phyloP scores from a whole-genome alignment of 2,113 vertebrate species.

The Trochalopteron elliotii region DNA sequence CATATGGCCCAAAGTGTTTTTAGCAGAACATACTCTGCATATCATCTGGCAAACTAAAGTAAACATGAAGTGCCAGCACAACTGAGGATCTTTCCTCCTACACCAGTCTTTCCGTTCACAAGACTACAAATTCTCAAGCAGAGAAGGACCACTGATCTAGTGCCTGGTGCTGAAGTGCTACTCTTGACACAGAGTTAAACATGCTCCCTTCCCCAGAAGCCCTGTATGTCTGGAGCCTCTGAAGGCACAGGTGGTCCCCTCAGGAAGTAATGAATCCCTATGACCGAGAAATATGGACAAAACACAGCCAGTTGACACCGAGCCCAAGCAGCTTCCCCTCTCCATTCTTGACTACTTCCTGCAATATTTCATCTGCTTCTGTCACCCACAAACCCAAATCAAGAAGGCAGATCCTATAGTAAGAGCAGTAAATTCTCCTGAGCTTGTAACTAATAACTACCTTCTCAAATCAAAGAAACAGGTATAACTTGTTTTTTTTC shows the following conservation, averaged over 20 bases:
- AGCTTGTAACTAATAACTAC: not conserved
- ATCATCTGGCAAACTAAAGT: not conserved
- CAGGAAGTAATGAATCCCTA: not conserved
- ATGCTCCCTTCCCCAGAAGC: not conserved
- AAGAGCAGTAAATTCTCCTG: not conserved
- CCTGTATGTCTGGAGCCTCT: not conserved
- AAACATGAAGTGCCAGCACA: not conserved
- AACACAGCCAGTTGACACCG: fast-evolving
- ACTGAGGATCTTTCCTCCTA: not conserved
- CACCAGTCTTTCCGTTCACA: not conserved
- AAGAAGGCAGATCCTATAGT: not conserved
- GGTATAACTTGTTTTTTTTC: not conserved
- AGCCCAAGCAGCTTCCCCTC: not conserved
- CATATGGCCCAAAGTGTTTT: not conserved
- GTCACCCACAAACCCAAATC: not conserved
- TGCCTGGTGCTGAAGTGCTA: not conserved
- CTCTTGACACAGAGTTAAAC: not conserved
- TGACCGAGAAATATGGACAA: not conserved
- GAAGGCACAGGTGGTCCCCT: fast-evolving
- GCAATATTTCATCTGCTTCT: not conserved
- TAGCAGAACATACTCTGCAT: not conserved
- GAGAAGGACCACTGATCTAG: not conserved
- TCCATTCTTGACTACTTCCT: not conserved
- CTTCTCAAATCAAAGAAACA: not conserved
- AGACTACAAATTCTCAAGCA: not conserved